phyloP scores from a whole-genome alignment of 2,113 vertebrate genomes.

The Halcyon senegalensis region DNA sequence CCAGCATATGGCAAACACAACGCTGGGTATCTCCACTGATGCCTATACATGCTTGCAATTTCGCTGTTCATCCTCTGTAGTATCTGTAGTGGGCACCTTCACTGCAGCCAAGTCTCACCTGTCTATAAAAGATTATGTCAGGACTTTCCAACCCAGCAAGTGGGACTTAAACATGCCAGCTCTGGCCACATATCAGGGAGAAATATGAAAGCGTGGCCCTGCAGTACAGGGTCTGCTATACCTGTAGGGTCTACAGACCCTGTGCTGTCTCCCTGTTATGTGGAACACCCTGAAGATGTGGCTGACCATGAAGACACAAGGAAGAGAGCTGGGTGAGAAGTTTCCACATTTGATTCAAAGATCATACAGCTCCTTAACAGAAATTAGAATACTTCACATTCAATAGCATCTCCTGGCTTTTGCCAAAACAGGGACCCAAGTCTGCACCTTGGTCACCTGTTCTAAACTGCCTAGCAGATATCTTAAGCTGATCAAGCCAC shows the following conservation, averaged over 20 bases:
- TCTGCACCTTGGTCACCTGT: not conserved
- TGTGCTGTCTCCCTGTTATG: accelerated
- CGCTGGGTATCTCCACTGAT: not conserved
- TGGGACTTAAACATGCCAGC: not conserved
- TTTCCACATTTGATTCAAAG: not conserved
- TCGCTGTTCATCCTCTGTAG: not conserved
- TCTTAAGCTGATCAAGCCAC: not conserved
- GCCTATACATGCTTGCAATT: not conserved
- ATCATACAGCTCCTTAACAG: not conserved
- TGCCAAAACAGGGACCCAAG: not conserved
- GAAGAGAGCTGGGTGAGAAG: not conserved
- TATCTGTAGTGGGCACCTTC: not conserved
- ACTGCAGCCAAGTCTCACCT: not conserved
- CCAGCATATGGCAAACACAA: not conserved
- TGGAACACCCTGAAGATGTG: not conserved
- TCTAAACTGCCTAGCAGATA: not conserved
- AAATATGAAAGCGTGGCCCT: accelerated
- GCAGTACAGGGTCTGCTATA: not conserved
- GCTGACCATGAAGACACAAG: not conserved
- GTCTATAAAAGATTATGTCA: not conserved
- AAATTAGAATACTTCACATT: not conserved
- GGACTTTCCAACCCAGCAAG: not conserved
- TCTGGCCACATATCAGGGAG: not conserved
- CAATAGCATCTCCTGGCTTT: not conserved
- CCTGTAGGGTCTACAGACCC: not conserved